Base-by-base conservation (phyloP, 2,113 vertebrate species). In the Ceyx margarethae region DNA sequence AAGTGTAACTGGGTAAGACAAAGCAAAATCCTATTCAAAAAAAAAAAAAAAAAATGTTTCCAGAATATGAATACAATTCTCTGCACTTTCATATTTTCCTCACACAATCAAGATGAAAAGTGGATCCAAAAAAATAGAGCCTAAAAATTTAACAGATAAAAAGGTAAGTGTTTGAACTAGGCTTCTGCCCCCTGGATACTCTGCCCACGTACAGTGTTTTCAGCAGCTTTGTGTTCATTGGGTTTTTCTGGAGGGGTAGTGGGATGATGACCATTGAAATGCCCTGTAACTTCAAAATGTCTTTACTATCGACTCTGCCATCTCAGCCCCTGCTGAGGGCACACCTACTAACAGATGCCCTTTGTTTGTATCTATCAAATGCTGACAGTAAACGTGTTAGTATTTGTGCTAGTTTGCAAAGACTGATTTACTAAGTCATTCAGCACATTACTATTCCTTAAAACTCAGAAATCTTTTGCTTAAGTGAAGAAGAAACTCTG, bases 261-360 rank as follows among this genome's bases (percentile, higher is more conserved):
- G 6, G 8, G 11, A 61, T 4, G 17, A 45, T 45, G 33, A 56
- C 12, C 0, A 50, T 57, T 62, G 51, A 46, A 45, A 71, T 69
- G 46, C 19, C 73, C 16, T 57, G 3, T n/a, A 68, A 19, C 5
- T 64, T 67, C 23, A 51, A n/a, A 81, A 69, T 22, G 2, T 21
- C 19, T 87, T 86, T 72, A 72, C 13, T 50, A 56, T 7, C 21
- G 21, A 45, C 68, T 84, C 14, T 46, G 6, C 6, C n/a, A 17
- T 26, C 40, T 67, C 22, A 71, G 3, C 0, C 10, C 8, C 3
- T 79, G 9, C 15, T 23, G 40, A 87, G 31, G 64, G 8, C 25
- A 37, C n/a, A 60, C 6, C 5, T 42, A 15, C 12, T 58, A 19
- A 43, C 3, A 2, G 45, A 14, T 1, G 1, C 7, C 67, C 15